Evolutionary conservation across 2,888 invertebrate species (phyloP).

Genomic region (Hoplodrina blanda): DNA sequence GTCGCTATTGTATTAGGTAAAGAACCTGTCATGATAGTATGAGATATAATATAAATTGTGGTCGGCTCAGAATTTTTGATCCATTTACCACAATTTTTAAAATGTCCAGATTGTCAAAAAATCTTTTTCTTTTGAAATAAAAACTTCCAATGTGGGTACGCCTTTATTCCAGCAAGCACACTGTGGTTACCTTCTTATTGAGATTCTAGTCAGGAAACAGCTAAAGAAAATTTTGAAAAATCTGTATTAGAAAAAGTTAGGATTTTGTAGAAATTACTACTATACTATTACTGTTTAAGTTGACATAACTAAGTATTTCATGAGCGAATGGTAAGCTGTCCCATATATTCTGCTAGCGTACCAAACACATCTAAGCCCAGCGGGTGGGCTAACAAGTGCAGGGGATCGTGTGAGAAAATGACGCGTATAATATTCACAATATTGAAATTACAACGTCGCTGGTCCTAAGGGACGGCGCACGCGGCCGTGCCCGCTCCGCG

Average conservation of each 20-base stretch:
- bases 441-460: constrained; percentile 77
- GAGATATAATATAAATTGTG: too few relatives aligned
- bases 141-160: too few relatives aligned
- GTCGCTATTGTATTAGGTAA: too few relatives aligned
- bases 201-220: not conserved
- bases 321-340: constrained; percentile 26
- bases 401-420: constrained; percentile 83
- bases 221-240: too few relatives aligned
- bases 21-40: too few relatives aligned
- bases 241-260: too few relatives aligned
- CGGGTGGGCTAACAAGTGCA: constrained; percentile 71
- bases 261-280: too few relatives aligned
- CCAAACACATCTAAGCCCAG: constrained; percentile 59
- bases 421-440: constrained; percentile 84
- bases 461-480: constrained; percentile 74
- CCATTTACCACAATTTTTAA: too few relatives aligned
- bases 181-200: too few relatives aligned
- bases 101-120: not conserved
- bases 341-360: constrained; percentile 48
- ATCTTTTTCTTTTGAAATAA: constrained; percentile 1
- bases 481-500: constrained; percentile 70
- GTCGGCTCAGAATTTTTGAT: too few relatives aligned
- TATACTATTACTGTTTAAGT: too few relatives aligned
- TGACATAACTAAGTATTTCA: constrained; percentile 10
- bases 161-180: too few relatives aligned